Evolutionary conservation across 2,797 vertebrate genomes (phyloP).

Genomic region (Buphagus erythrorhynchus): DNA sequence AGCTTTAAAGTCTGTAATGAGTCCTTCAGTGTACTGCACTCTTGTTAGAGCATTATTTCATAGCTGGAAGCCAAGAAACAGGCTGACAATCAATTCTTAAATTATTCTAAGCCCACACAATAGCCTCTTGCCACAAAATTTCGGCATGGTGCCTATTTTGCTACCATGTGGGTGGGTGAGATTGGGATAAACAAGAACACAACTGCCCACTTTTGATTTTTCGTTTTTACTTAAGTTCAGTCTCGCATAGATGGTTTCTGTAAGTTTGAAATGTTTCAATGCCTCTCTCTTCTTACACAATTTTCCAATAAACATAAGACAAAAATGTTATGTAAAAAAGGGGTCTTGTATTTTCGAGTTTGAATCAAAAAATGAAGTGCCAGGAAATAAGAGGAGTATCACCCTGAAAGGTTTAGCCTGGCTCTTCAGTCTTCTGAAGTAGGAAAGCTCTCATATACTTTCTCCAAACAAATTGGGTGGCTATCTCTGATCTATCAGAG

Average conservation of each 20-base stretch:
- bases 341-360: neutral
- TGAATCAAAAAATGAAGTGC: neutral
- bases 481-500: conserved; percentile 46
- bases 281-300: neutral
- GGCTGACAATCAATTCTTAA: conserved; percentile 35
- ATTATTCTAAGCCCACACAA: conserved; percentile 55
- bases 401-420: neutral
- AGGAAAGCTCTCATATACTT: neutral
- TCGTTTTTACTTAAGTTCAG: neutral
- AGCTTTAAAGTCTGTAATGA: neutral
- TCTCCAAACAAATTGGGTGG: conserved; percentile 58
- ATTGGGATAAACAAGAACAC: conserved; percentile 45
- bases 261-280: neutral
- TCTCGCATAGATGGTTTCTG: neutral
- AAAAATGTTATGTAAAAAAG: neutral
- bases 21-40: neutral
- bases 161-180: conserved; percentile 37
- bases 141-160: conserved; percentile 26
- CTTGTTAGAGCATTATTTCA: neutral
- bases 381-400: neutral
- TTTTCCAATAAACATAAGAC: neutral
- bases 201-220: conserved; percentile 46
- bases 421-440: conserved; percentile 16
- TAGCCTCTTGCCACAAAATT: conserved; percentile 53
- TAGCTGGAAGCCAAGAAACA: conserved; percentile 38